A percentile compares a stretch with the other conserved stretches of the same genome.
Evolutionary conservation across 2,888 invertebrate genomes (phyloP).

Genomic region (Zelleria hepariella): DNA sequence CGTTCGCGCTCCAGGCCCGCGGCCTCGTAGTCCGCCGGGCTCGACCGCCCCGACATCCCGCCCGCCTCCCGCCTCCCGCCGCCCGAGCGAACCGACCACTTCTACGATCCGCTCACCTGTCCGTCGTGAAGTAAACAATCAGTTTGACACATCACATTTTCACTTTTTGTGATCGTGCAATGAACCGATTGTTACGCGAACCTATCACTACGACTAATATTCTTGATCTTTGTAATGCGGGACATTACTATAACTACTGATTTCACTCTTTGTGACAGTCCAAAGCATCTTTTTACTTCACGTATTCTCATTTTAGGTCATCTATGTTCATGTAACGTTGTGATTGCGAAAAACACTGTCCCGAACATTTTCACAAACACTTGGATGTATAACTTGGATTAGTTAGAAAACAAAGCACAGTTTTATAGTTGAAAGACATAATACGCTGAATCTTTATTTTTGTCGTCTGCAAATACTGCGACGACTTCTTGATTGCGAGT

Average conservation of each 20-base stretch:
- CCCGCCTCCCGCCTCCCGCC: slow-evolving; percentile 57
- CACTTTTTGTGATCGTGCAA: slow-evolving; percentile 61
- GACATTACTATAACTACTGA: slow-evolving; percentile 56
- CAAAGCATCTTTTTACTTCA: slow-evolving; percentile 68
- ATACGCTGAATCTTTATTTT: slow-evolving; percentile 58
- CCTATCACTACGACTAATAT: slow-evolving; percentile 47
- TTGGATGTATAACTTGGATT: slow-evolving; percentile 48
- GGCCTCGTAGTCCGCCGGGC: slow-evolving; percentile 65
- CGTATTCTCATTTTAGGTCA: slow-evolving; percentile 73
- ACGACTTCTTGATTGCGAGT: slow-evolving; percentile 36
- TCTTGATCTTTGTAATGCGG: slow-evolving; percentile 43
- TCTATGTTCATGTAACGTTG: slow-evolving; percentile 74
- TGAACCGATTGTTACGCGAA: slow-evolving; percentile 48
- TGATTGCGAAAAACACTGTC: slow-evolving; percentile 72
- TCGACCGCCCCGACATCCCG: slow-evolving; percentile 64
- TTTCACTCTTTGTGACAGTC: slow-evolving; percentile 58
- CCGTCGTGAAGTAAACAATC: slow-evolving; percentile 69
- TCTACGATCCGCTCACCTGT: slow-evolving; percentile 69
- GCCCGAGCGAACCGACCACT: slow-evolving; percentile 58
- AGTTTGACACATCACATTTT: slow-evolving; percentile 73
- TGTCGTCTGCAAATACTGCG: slow-evolving; percentile 23
- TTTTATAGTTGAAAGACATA: slow-evolving; percentile 47
- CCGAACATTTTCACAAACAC: slow-evolving; percentile 67
- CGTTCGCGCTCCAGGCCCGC: slow-evolving; percentile 41
- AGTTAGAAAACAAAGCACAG: slow-evolving; percentile 39